Base-by-base conservation (phyloP, 2,797 vertebrate genomes). In the Cheracebus regulus region DNA sequence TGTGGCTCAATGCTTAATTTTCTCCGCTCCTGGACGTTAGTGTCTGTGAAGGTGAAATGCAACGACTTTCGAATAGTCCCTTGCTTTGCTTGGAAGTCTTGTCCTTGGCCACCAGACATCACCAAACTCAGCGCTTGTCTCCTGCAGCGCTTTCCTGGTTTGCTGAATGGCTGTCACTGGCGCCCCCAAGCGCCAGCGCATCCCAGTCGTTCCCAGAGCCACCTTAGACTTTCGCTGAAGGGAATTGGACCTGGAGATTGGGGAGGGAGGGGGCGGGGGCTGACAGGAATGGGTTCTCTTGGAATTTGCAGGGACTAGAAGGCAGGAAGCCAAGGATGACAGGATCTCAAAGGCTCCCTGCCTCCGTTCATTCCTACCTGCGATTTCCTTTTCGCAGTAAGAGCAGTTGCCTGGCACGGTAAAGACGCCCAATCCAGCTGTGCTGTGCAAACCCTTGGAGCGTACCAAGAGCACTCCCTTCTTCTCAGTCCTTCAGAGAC, bases 121-220 rank as follows among this genome's bases (percentile, higher is more conserved):
- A 24, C 28, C 58, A 2, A 58, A 22, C 48, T 28, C 1, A 14
- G 44, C 17, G 52, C 33, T 36, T 15, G 75, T 26, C 58, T 57
- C 30, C 11, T 0, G n/a, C 5, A 5, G 17, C 0, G 7, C 22
- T 13, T 39, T n/a, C 0, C 13, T 5, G n/a, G 36, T 17, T 5
- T 0, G 7, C 30, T 30, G 1, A 8, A 30, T 9, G 0, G 39
- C 46, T 88, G 84, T 64, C 82, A 33, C 84, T 87, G 95, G 96
- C 97, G 97, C 97, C 98, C 97, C 97, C 97, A 48, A 94, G 98
- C 52, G 95, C 48, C 12, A 0, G 50, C 3, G 33, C n/a, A 0
- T 52, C 48, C 8, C 17, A 24, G 50, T 2, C 1, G 1, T 48
- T 92, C 24, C 17, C 2, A 2, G 5, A 58, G 36, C 9, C 4